phyloP scores from a whole-genome alignment of 37 sponge, comb jelly and placozoan genomes.

The Beroe ovata region DNA sequence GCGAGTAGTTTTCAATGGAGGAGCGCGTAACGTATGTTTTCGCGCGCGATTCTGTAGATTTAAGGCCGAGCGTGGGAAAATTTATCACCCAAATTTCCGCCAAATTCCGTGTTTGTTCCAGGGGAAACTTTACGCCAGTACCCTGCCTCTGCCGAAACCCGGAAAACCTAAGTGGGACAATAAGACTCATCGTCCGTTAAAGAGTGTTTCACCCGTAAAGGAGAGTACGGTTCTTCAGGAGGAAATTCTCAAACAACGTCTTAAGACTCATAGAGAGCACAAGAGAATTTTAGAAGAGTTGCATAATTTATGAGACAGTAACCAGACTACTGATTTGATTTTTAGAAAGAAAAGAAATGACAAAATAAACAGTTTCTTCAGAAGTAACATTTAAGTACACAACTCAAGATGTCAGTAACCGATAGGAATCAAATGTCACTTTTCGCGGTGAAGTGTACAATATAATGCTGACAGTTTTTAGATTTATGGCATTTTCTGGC shows the following conservation, averaged over 20 bases:
- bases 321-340: too few relatives aligned
- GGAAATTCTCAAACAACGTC: neutral
- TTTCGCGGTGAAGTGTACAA: too few relatives aligned
- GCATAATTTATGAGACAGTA: neutral
- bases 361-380: too few relatives aligned
- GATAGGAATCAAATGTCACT: too few relatives aligned
- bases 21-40: neutral
- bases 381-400: too few relatives aligned
- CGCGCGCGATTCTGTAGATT: neutral
- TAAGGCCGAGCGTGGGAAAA: neutral
- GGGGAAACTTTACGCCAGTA: neutral
- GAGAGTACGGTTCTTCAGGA: neutral
- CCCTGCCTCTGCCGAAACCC: neutral
- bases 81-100: neutral
- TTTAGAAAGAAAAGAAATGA: too few relatives aligned
- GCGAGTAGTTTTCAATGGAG: too few relatives aligned
- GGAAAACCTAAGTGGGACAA: neutral
- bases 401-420: too few relatives aligned
- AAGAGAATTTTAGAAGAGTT: slow-evolving; percentile 9
- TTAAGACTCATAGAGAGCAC: neutral
- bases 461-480: neutral
- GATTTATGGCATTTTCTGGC: neutral
- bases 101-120: neutral
- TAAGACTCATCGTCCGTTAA: neutral
- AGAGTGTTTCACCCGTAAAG: neutral